These are phyloP conservation scores for Heterotis niloticus DNA, from an alignment of 2,113 vertebrate genomes.

Conservation along the genomic window DNA sequence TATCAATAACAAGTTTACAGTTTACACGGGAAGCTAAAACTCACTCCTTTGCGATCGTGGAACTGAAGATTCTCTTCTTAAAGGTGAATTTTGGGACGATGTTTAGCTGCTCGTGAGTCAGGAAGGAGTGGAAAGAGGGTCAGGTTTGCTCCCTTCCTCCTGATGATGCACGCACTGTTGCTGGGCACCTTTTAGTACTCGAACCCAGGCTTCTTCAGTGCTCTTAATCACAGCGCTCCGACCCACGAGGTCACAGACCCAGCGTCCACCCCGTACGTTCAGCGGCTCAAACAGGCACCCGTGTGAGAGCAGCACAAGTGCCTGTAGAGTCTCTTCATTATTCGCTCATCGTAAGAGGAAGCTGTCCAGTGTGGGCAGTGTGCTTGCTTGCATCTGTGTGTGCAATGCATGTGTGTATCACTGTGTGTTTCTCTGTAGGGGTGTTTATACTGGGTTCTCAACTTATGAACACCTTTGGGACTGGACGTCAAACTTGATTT, in stretches of 20 bases:
- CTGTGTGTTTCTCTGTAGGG: too few relatives aligned
- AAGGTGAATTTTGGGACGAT: background rate
- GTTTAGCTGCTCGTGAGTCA: background rate
- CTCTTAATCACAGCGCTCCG: background rate
- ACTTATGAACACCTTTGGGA: too few relatives aligned
- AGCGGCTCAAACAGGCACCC: background rate
- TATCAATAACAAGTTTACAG: too few relatives aligned
- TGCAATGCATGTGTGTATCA: background rate
- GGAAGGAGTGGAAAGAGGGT: background rate
- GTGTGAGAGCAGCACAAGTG: constrained; percentile 20
- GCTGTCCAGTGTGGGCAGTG: constrained; percentile 27
- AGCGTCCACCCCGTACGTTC: background rate
- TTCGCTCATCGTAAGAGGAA: too few relatives aligned
- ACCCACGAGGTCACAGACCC: background rate
- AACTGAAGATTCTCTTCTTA: background rate
- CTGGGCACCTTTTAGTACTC: too few relatives aligned
- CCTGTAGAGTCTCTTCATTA: background rate
- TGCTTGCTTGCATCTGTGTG: constrained; percentile 1
- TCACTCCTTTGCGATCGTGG: too few relatives aligned
- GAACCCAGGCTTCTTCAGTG: too few relatives aligned
- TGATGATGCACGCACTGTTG: background rate
- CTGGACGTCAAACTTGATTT: too few relatives aligned
- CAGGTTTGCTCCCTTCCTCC: background rate
- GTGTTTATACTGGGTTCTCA: too few relatives aligned
- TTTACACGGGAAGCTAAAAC: too few relatives aligned